phyloP scores from a whole-genome alignment of 2,888 invertebrate species.

The Diabrotica balteata region DNA sequence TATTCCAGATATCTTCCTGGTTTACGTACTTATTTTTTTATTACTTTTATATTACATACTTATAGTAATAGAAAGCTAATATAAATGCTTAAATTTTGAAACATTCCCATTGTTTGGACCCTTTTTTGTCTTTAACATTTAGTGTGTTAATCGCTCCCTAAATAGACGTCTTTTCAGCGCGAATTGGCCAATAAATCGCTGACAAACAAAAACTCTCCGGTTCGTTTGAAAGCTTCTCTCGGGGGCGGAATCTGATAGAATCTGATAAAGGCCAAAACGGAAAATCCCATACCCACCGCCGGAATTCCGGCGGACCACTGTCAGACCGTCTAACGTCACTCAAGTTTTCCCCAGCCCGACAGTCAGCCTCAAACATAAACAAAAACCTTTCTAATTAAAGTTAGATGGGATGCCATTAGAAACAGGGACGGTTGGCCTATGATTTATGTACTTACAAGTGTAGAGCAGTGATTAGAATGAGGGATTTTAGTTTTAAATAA shows the following conservation, averaged over 20 bases:
- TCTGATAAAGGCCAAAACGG: slow-evolving; percentile 1
- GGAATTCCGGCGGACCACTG: slow-evolving; percentile 30
- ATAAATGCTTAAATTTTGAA: no score
- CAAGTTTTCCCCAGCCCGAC: slow-evolving; percentile 30
- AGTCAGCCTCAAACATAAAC: slow-evolving; percentile 37
- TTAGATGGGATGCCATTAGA: slow-evolving; percentile 32
- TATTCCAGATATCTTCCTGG: no score
- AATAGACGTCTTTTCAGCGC: not conserved
- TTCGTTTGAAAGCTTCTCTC: not conserved
- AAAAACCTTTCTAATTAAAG: slow-evolving; percentile 46
- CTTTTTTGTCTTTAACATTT: no score
- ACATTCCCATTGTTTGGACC: no score
- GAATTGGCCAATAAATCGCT: not conserved
- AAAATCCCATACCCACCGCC: slow-evolving; percentile 15
- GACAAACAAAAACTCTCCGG: not conserved
- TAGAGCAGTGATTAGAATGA: no score
- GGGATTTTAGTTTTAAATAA: no score
- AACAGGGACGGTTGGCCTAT: not conserved
- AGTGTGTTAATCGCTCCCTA: not conserved
- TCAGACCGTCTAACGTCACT: slow-evolving; percentile 38
- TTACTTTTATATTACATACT: no score
- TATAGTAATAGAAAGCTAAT: no score
- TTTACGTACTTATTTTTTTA: no score
- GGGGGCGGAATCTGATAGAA: slow-evolving; percentile 1
- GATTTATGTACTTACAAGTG: not conserved